Base-by-base conservation (phyloP, 2,888 invertebrate species). In the Pantelozetes paolii region DNA sequence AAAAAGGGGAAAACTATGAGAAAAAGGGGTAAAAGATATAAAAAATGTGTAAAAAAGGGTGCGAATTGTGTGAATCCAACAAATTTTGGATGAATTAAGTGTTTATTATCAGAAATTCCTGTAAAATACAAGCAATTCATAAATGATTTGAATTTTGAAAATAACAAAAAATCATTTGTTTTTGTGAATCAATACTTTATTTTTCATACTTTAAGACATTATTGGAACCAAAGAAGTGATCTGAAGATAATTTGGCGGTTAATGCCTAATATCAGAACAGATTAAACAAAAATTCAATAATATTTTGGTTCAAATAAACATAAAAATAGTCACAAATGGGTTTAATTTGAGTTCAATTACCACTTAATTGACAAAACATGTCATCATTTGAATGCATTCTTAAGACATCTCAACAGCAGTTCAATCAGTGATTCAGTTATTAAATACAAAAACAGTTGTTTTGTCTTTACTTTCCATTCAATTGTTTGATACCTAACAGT, bases 331-430 rank as follows among this genome's bases (percentile, higher is more conserved):
- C n/a, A 40, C 67, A 67, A 67, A 40, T 40, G 3, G 6, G 40
- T n/a, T 36, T 64, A 64, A 36, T 64, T 64, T 32, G 64, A 64
- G 30, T 36, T 57, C 32, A 67, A 67, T 67, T 67, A 67, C 40
- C 40, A 67, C 67, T 36, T 32, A 13, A 30, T 32, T 64, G 20
- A 13, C 13, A 57, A 57, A 62, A 45, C 45, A 15, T 45, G 45
- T 45, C 45, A 11, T 30, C 32, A 28, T 28, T 57, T 57, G 59
- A 62, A 32, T 32, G 54, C 54, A 54, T 26, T 54, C 26, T 54
- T 54, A 54, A 9, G 54, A 26, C 32, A 59, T 28, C 30, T 30
- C 59, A 59, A 59, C 59, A 62, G 32, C 59, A 30, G 18, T 30
- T 30, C 67, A 64, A 2, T 32, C 23, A 30, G 9, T 26, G 54